Conservation (phyloP, 2,797 vertebrate genomes). For the Pseudochaenichthys georgianus region DNA sequence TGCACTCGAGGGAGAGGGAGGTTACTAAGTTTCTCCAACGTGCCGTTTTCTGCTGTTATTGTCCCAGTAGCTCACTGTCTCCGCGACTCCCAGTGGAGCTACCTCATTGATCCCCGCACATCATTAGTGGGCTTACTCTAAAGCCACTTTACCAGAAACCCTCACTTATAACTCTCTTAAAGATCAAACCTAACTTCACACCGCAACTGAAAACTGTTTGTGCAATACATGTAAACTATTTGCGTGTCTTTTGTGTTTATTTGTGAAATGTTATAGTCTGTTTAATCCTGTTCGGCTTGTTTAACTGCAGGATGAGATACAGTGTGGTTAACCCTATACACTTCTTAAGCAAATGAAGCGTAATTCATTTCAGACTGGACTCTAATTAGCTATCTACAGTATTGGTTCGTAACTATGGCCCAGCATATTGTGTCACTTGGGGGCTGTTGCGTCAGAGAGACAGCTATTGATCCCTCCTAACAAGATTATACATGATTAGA, state of each 20-base stretch:
- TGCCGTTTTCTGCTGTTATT: conserved; percentile 80
- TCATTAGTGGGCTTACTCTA: conserved; percentile 85
- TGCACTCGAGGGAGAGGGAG: conserved; percentile 73
- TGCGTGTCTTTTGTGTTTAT: conserved; percentile 15
- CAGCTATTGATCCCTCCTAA: conserved; percentile 79
- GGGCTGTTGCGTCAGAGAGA: conserved; percentile 67
- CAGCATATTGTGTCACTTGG: conserved; percentile 73
- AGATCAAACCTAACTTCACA: conserved; percentile 55
- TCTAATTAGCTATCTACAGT: conserved; percentile 64
- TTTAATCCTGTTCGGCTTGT: conserved; percentile 25
- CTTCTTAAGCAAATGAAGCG: conserved; percentile 33
- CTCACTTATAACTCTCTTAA: conserved; percentile 48
- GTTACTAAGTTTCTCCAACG: conserved; percentile 80
- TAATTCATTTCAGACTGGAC: conserved; percentile 49
- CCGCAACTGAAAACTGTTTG: conserved; percentile 31
- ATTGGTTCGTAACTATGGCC: conserved; percentile 57
- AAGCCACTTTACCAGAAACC: conserved; percentile 77
- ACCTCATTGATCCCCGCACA: conserved; percentile 83
- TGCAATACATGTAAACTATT: conserved; percentile 10
- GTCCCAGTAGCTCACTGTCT: conserved; percentile 83
- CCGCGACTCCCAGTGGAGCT: conserved; percentile 76
- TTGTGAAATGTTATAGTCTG: conserved; percentile 20
- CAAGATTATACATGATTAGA: conserved; percentile 84
- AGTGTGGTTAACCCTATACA: conserved; percentile 19
- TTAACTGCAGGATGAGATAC: conserved; percentile 6